Percentiles rank a stretch among this genome's conserved stretches.
Conservation (phyloP, 2,888 invertebrate genomes). For the Drosophila vallismaia region DNA sequence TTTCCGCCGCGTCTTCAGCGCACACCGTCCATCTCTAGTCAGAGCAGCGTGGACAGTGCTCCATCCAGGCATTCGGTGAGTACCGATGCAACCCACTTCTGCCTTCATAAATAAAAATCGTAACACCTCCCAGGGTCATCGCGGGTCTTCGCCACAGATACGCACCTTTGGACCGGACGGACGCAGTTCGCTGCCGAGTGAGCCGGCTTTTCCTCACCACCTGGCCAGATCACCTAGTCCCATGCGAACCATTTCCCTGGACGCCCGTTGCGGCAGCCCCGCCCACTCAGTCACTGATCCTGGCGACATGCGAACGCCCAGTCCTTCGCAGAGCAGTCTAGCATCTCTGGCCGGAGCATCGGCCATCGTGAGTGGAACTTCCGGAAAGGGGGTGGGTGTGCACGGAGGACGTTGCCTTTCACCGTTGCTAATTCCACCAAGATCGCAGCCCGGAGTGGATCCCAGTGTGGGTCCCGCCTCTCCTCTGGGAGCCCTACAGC, state of each 20-base stretch:
- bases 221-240: conserved; percentile 90
- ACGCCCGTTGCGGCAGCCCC: conserved; percentile 88
- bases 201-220: conserved; percentile 80
- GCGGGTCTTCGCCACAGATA: conserved; percentile 93
- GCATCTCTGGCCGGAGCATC: conserved; percentile 86
- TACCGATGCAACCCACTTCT: too few relatives aligned
- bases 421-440: conserved; percentile 90
- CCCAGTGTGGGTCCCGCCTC: conserved; percentile 84
- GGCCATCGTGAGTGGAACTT: conserved; percentile 63
- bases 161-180: conserved; percentile 93
- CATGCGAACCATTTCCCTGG: conserved; percentile 90
- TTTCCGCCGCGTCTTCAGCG: conserved; percentile 89
- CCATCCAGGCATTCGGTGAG: conserved; percentile 86
- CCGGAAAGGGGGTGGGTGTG: conserved; percentile 65
- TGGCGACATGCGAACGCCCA: conserved; percentile 85
- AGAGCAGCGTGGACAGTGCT: conserved; percentile 92
- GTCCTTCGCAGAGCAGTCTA: conserved; percentile 89
- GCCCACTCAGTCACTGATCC: conserved; percentile 82
- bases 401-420: conserved; percentile 87
- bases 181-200: conserved; percentile 85
- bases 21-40: conserved; percentile 92
- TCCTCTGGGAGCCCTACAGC: conserved; percentile 92
- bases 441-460: conserved; percentile 84
- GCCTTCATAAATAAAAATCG: neutral
- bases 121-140: conserved; percentile 85